Evolutionary conservation across 2,797 vertebrate genomes (phyloP), one percentile per base, ranked within the genome.

Genomic region (Danio choprae): DNA sequence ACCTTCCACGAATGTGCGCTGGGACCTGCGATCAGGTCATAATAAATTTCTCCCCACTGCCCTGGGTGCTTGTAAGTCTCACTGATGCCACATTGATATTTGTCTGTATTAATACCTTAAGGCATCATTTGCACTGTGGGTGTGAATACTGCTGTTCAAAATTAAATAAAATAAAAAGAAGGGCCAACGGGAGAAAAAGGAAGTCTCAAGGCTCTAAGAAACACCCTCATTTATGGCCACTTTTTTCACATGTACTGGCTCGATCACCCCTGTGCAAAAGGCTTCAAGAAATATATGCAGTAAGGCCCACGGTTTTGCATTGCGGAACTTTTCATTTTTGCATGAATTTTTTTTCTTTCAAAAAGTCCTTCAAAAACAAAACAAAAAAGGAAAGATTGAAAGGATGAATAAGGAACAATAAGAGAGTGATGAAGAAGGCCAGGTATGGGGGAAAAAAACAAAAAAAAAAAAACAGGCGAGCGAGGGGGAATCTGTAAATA

Each of bases 221-320:
- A 79, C 85, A 10, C 67, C 41, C 50, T 44, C 44, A 40, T 40
- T 59, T 69, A 88, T 87, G 91, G 91, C 83, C 84, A 87, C 87
- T 89, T 88, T 88, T 84, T 85, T 88, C 74, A 89, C 81, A 86
- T 74, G 77, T 77, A 83, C 87, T 90, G 89, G 81, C 83, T 84
- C 81, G 62, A 76, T 79, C 76, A 77, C 81, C 89, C 58, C 84
- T 81, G 94, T 96, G 95, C 95, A 97, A 96, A 96, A 95, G 92
- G 95, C 93, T 94, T 93, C 86, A 94, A 91, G 95, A 92, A 93
- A 95, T 93, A 91, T 87, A 93, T 94, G 95, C 95, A 93, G 94
- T 92, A 91, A 87, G 86, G 84, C 86, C 83, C 79, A 65, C 36
- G 79, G 84, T 85, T 83, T 84, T 90, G 87, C 91, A 94, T 95